These are phyloP conservation scores for Eurystomus gularis DNA, from an alignment of 2,113 vertebrate species.

Conservation along the genomic window DNA sequence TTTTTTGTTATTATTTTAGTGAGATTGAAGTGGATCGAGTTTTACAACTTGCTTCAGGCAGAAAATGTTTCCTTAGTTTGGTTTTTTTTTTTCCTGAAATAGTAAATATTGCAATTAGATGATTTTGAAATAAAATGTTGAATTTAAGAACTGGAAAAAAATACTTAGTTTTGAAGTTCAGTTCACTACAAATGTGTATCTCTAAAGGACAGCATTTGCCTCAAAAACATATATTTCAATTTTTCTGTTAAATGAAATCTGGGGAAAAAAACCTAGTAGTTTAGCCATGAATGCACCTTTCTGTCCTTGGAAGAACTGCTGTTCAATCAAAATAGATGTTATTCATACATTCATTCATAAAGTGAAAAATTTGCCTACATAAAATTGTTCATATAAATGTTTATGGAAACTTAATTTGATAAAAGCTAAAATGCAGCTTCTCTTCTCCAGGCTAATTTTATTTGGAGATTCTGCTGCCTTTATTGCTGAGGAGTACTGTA, in stretches of 20 bases:
- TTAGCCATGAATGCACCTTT: neutral
- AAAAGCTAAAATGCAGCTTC: neutral
- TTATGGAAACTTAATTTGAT: neutral
- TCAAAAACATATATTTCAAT: neutral
- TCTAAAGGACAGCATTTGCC: neutral
- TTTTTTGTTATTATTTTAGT: neutral
- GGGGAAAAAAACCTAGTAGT: neutral
- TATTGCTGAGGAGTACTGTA: neutral
- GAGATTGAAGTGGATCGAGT: neutral
- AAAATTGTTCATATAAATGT: neutral
- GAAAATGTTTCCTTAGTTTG: neutral
- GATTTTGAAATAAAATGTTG: neutral
- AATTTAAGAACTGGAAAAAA: neutral
- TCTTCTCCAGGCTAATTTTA: conserved; percentile 5
- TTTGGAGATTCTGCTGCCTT: neutral
- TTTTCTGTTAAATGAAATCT: neutral
- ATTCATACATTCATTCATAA: neutral
- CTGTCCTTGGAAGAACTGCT: neutral
- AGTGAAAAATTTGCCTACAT: neutral
- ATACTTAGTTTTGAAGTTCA: neutral
- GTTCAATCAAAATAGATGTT: neutral
- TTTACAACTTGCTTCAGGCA: neutral
- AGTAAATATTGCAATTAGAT: neutral
- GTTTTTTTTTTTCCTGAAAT: neutral
- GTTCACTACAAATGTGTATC: neutral